Percentiles rank a stretch among this genome's conserved stretches.
Evolutionary conservation across 2,797 vertebrate genomes (phyloP).

Genomic region (Rhadinocentrus ornatus): DNA sequence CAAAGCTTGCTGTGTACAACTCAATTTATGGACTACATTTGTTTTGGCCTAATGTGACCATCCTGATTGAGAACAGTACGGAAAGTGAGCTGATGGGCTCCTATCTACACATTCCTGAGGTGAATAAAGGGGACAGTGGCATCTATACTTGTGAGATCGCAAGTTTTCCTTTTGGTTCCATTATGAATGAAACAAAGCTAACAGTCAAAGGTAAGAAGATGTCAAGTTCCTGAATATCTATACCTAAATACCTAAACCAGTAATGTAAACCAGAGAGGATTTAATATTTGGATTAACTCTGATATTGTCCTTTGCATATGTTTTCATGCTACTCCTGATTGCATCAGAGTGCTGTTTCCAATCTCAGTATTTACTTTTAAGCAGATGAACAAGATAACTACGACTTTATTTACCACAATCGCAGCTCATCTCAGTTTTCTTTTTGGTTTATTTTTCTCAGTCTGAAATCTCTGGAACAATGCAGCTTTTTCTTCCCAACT

Average conservation of each 20-base stretch:
- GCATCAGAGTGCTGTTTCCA: constrained; percentile 35
- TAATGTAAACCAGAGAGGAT: not conserved
- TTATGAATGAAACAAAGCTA: constrained; percentile 36
- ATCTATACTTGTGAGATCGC: constrained; percentile 64
- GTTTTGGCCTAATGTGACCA: not conserved
- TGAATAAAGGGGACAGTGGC: constrained; percentile 55
- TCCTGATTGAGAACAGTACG: not conserved
- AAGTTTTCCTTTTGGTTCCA: constrained; percentile 56
- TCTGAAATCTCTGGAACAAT: not conserved
- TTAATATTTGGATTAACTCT: constrained; percentile 9
- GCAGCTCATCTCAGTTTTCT: not conserved
- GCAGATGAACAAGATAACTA: constrained; percentile 26
- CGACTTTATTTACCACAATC: constrained; percentile 6
- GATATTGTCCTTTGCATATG: constrained; percentile 13
- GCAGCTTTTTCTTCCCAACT: not conserved
- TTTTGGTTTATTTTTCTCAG: not conserved
- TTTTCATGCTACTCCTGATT: constrained; percentile 49
- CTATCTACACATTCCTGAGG: constrained; percentile 45
- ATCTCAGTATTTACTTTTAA: constrained; percentile 42
- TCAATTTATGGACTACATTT: fast-evolving
- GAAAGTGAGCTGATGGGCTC: not conserved
- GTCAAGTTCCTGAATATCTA: not conserved
- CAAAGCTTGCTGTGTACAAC: constrained; percentile 59
- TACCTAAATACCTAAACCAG: not conserved
- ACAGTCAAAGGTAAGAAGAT: constrained; percentile 70